phyloP scores from a whole-genome alignment of 1,140 invertebrate genomes.

The Trypoxylus dichotomus region DNA sequence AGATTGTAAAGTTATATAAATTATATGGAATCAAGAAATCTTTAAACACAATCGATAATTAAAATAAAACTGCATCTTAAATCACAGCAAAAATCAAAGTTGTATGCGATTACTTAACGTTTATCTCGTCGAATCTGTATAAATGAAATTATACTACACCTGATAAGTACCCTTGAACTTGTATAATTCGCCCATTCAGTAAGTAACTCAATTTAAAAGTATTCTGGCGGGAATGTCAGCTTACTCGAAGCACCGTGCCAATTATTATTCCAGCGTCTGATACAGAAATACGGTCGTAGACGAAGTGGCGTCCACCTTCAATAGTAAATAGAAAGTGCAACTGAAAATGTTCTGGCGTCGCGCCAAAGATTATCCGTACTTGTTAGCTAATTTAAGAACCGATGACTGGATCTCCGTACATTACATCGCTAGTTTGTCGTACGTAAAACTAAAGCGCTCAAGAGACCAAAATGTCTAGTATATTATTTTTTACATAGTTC shows the following conservation, averaged over 20 bases:
- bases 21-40: too few relatives aligned
- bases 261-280: slow-evolving; percentile 7
- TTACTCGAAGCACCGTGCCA: not conserved
- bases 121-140: not conserved
- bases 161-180: not conserved
- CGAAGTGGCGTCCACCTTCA: not conserved
- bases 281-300: slow-evolving; percentile 17
- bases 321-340: slow-evolving; percentile 3
- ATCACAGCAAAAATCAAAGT: not conserved
- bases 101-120: not conserved
- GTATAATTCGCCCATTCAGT: not conserved
- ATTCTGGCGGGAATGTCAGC: not conserved
- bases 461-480: too few relatives aligned
- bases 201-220: not conserved
- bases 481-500: too few relatives aligned
- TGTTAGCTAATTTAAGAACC: slow-evolving; percentile 2
- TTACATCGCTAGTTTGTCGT: not conserved
- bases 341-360: not conserved
- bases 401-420: not conserved
- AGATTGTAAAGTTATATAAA: too few relatives aligned
- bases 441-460: not conserved
- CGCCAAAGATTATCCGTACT: slow-evolving; percentile 6
- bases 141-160: slow-evolving; percentile 7
- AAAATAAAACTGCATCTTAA: not conserved
- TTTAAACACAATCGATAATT: too few relatives aligned